phyloP scores from a whole-genome alignment of 2,113 vertebrate genomes.

The Alosa alosa region DNA sequence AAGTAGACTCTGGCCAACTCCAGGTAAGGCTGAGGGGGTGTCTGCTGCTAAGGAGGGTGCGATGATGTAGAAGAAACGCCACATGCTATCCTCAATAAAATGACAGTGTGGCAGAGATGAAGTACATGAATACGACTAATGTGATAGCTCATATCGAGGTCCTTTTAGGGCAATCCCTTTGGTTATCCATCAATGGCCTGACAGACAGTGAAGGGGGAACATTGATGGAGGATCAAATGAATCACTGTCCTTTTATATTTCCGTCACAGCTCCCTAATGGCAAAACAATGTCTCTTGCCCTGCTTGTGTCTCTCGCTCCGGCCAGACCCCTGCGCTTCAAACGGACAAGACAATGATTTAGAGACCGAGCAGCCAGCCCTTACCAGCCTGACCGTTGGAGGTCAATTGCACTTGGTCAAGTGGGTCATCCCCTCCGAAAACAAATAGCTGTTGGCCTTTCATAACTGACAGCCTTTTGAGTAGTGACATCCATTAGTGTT shows the following conservation, averaged over 20 bases:
- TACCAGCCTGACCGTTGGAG: not conserved
- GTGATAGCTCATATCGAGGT: too few species aligned
- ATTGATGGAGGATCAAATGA: not conserved
- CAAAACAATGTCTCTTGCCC: not conserved
- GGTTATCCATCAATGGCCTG: too few species aligned
- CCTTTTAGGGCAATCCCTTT: too few species aligned
- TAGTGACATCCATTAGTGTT: not conserved
- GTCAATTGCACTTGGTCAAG: not conserved
- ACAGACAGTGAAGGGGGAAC: not conserved
- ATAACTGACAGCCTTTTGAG: not conserved
- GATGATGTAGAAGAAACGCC: not conserved
- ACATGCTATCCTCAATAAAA: not conserved
- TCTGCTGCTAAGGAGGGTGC: not conserved
- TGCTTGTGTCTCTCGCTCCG: too few species aligned
- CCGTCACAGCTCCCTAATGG: not conserved
- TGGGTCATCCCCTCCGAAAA: not conserved
- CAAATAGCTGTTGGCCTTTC: not conserved
- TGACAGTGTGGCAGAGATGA: not conserved
- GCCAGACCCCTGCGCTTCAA: not conserved
- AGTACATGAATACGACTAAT: too few species aligned
- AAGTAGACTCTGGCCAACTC: not conserved
- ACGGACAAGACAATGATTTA: not conserved
- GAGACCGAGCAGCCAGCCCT: not conserved
- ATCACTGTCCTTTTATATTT: not conserved
- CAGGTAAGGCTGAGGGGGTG: not conserved